Percentiles rank a stretch among this genome's conserved stretches.
Evolutionary conservation across 2,797 vertebrate species (phyloP).

Genomic region (Aulostomus chinensis): DNA sequence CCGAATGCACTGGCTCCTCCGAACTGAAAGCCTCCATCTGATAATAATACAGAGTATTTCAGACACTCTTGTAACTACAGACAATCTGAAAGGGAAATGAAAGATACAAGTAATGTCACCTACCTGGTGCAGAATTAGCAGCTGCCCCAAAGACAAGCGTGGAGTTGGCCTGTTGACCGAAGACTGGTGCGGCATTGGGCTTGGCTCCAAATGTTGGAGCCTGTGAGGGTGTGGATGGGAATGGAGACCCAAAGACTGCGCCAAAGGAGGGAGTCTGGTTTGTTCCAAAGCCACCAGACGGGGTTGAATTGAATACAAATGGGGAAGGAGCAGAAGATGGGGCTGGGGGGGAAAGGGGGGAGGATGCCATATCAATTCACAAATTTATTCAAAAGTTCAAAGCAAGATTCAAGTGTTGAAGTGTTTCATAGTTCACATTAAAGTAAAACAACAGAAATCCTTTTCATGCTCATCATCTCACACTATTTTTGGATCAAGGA

Average conservation of each 20-base stretch:
- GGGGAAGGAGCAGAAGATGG: conserved; percentile 80
- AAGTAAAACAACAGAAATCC: too few relatives aligned
- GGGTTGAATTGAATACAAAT: conserved; percentile 84
- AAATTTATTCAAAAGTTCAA: too few relatives aligned
- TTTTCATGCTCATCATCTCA: too few relatives aligned
- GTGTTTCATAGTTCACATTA: too few relatives aligned
- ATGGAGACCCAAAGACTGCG: conserved; percentile 87
- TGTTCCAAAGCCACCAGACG: conserved; percentile 81
- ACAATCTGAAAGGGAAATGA: not conserved
- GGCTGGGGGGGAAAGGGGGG: conserved; percentile 50
- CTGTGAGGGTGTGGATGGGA: conserved; percentile 79
- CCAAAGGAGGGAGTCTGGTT: conserved; percentile 86
- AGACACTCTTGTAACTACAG: not conserved
- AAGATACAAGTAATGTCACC: not conserved
- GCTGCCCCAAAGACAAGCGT: conserved; percentile 85
- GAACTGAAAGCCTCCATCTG: conserved; percentile 89
- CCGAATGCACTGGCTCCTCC: conserved; percentile 85
- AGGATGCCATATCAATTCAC: too few relatives aligned
- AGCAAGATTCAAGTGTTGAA: too few relatives aligned
- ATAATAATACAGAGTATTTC: not conserved
- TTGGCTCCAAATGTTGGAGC: conserved; percentile 86
- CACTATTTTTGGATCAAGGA: too few relatives aligned
- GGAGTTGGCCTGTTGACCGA: conserved; percentile 85
- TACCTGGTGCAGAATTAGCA: conserved; percentile 70
- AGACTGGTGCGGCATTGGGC: conserved; percentile 80